Percentiles rank a stretch among this genome's conserved stretches.
Conservation (phyloP, 2,888 invertebrate species). For the Dyspetes luteomarginatus region DNA sequence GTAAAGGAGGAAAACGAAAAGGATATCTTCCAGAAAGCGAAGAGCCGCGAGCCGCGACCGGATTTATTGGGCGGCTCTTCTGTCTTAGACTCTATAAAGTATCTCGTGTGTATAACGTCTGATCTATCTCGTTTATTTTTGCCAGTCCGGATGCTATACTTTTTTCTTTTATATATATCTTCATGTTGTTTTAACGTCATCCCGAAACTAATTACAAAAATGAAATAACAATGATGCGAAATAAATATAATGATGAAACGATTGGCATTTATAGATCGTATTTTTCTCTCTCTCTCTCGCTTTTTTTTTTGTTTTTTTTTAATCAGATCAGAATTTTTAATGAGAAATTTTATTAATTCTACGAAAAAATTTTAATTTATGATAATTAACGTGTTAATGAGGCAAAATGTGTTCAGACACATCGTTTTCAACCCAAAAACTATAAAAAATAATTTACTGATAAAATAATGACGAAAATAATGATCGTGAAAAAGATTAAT, state of each 20-base stretch:
- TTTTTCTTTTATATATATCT: not conserved
- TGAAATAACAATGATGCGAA: conserved; percentile 9
- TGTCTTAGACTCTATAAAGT: conserved; percentile 57
- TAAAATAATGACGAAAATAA: too few relatives aligned
- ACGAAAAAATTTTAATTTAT: too few relatives aligned
- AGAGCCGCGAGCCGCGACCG: conserved; percentile 42
- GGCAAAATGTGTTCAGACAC: too few relatives aligned
- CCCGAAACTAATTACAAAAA: conserved; percentile 36
- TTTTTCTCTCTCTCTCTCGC: not conserved
- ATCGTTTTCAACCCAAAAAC: too few relatives aligned
- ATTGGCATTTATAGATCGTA: not conserved
- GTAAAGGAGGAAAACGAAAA: conserved; percentile 46
- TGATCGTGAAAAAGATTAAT: too few relatives aligned
- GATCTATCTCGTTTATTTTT: conserved; percentile 51
- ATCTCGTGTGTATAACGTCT: conserved; percentile 43
- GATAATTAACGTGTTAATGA: too few relatives aligned
- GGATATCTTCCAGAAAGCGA: conserved; percentile 52
- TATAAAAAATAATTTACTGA: too few relatives aligned
- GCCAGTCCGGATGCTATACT: not conserved
- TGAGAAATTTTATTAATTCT: too few relatives aligned
- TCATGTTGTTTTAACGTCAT: conserved; percentile 3
- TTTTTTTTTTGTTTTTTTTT: not conserved
- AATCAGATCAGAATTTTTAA: too few relatives aligned
- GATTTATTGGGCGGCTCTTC: conserved; percentile 52
- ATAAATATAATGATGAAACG: not conserved